phyloP scores from a whole-genome alignment of 2,888 invertebrate genomes.

The Drosophila demipolita region DNA sequence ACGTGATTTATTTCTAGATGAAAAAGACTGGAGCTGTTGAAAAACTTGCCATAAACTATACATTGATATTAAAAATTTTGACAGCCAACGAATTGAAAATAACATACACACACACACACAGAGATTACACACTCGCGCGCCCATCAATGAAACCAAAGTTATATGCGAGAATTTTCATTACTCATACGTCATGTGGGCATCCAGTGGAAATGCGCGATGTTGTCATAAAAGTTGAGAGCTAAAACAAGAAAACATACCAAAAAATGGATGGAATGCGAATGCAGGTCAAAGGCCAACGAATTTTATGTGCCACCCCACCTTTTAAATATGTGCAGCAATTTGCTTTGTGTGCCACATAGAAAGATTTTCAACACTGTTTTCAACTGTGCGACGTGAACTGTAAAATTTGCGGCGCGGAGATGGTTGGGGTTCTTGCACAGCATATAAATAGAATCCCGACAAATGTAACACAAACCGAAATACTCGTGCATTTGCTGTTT shows the following conservation, averaged over 20 bases:
- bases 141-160: conserved; percentile 1
- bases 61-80: conserved; percentile 46
- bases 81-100: conserved; percentile 56
- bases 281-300: conserved; percentile 34
- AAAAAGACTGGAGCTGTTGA: conserved; percentile 14
- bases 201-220: conserved; percentile 28
- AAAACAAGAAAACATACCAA: conserved; percentile 27
- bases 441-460: conserved; percentile 36
- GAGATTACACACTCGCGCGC: background rate
- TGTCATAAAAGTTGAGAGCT: conserved; percentile 33
- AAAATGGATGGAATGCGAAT: conserved; percentile 28
- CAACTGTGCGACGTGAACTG: conserved; percentile 42
- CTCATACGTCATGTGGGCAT: conserved; percentile 61
- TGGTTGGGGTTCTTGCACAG: conserved; percentile 4
- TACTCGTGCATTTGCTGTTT: conserved; percentile 41
- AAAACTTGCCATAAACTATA: conserved; percentile 49
- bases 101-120: conserved; percentile 1
- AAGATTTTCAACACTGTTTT: conserved; percentile 64
- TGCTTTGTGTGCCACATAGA: conserved; percentile 29
- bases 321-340: conserved; percentile 52
- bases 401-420: background rate
- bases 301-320: conserved; percentile 27
- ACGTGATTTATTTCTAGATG: conserved; percentile 43
- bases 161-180: conserved; percentile 58
- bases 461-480: conserved; percentile 32